Conservation (phyloP, 1,140 invertebrate genomes). For the Drosophila funebris region DNA sequence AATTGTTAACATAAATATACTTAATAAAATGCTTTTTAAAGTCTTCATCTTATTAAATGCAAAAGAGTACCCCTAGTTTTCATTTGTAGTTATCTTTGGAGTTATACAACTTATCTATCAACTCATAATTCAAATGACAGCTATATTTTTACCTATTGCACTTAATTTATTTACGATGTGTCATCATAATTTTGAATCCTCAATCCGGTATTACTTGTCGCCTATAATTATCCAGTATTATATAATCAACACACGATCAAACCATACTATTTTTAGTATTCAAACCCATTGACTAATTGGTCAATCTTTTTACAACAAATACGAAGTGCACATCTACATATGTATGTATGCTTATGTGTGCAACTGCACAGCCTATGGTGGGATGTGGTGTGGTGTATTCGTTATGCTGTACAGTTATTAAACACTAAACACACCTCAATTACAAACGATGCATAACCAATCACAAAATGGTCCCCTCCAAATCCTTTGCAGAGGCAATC, state of each 20-base stretch:
- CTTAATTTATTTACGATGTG: background rate
- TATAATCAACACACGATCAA: background rate
- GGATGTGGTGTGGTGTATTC: background rate
- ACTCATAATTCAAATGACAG: background rate
- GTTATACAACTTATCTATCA: no score
- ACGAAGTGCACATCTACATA: background rate
- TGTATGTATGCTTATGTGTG: no score
- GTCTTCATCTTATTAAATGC: slow-evolving; percentile 4
- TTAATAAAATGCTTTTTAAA: slow-evolving; percentile 32
- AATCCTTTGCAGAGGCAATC: slow-evolving; percentile 38
- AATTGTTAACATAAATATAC: slow-evolving; percentile 38
- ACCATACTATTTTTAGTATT: background rate
- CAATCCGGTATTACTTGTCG: background rate
- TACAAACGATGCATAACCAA: slow-evolving; percentile 56
- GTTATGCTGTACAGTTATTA: slow-evolving; percentile 35
- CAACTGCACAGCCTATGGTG: background rate
- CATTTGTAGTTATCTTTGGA: no score
- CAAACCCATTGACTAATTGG: background rate
- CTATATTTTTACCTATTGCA: background rate
- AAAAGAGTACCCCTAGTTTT: no score
- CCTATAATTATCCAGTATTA: background rate
- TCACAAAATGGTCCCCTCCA: slow-evolving; percentile 32
- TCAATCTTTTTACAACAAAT: background rate
- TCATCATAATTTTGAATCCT: background rate
- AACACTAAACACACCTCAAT: slow-evolving; percentile 60